phyloP scores from a whole-genome alignment of 2,888 invertebrate genomes.

The Piscicola geometra region DNA sequence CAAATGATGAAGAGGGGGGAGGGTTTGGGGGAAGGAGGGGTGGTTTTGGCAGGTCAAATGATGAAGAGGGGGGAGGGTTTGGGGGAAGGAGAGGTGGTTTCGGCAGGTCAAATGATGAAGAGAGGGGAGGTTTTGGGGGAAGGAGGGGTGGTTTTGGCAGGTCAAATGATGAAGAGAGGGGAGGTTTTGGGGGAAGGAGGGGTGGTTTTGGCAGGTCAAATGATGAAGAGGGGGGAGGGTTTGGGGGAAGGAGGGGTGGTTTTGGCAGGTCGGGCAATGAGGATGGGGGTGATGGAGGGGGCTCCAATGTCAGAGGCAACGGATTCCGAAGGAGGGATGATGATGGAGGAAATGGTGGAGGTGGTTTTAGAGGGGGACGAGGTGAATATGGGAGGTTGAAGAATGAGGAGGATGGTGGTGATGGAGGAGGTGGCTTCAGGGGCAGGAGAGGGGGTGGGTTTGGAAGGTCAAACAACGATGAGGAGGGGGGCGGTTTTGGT shows the following conservation, averaged over 20 bases:
- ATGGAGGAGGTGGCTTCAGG: not conserved
- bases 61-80: not conserved
- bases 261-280: not conserved
- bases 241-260: not conserved
- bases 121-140: not conserved
- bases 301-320: not conserved
- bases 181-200: not conserved
- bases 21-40: not conserved
- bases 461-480: too few relatives aligned
- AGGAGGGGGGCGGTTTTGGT: not conserved
- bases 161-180: not conserved
- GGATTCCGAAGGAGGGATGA: not conserved
- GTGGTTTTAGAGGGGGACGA: not conserved
- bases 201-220: not conserved
- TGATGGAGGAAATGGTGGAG: not conserved
- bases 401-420: too few relatives aligned
- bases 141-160: not conserved
- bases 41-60: too few relatives aligned
- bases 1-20: not conserved
- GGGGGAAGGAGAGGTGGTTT: not conserved
- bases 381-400: not conserved
- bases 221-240: constrained; percentile 8
- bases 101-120: not conserved
- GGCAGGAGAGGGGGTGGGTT: not conserved
- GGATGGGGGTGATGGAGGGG: not conserved